Base-by-base conservation (phyloP, 2,113 vertebrate species). In the Tragelaphus buxtoni region DNA sequence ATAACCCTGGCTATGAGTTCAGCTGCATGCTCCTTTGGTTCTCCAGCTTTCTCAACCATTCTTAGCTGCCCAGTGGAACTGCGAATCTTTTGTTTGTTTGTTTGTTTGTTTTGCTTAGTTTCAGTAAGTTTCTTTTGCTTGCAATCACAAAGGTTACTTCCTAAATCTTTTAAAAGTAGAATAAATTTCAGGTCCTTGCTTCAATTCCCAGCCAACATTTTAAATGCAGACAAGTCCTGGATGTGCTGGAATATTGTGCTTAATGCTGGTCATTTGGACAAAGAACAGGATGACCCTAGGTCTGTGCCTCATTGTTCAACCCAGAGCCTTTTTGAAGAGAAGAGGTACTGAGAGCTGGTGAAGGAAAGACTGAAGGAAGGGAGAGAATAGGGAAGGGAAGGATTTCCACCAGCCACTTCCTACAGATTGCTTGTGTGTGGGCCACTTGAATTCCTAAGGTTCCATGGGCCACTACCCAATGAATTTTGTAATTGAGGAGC, bases 91-190 rank as follows among this genome's bases (percentile, higher is more conserved):
- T 30, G 30, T 79, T 79, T 39, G 51, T 74, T 79, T 39, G 51
- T 74, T 42, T 42, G 39, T n/a, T 18, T 60, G 26, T 81, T 92
- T 88, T 60, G 42, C 79, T 84, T 83, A 87, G 32, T 60, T 16
- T 88, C 45, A 79, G 51, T 94, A 63, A 9, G 13, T 90, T 92
- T 94, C 93, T 95, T 28, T 97, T 90, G 88, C 74, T 95, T 91
- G 81, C 22, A 72, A 79, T 49, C 69, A 79, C 82, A 88, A 88
- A 77, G 49, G 63, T 77, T 85, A 82, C 24, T 85, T 92, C 82
- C 85, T 90, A 90, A 91, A 91, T 96, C 93, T 96, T 92, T 90
- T 88, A 77, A 72, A 30, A 76, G 9, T 22, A 47, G 45, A 81
- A 84, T 90, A 88, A 81, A 94, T 94, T 56, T 53, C 72, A 94